Conservation (phyloP, 2,113 vertebrate genomes). For the Bucco capensis region DNA sequence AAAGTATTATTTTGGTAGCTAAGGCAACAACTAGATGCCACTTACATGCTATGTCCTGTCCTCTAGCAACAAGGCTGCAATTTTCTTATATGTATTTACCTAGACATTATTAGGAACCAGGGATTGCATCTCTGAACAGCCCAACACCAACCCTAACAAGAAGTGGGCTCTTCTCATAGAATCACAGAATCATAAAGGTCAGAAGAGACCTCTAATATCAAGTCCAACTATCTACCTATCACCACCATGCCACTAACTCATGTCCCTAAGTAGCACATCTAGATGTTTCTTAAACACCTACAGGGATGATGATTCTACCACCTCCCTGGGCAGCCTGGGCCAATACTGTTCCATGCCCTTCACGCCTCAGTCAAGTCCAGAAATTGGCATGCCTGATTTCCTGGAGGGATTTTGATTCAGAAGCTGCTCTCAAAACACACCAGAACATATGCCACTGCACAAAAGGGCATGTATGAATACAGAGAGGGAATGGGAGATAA, state of each 20-base stretch:
- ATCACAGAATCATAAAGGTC: no score
- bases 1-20: neutral
- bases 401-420: neutral
- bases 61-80: neutral
- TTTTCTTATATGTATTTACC: neutral
- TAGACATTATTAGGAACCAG: neutral
- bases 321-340: no score
- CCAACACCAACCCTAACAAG: neutral
- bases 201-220: no score
- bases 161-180: neutral
- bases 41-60: fast-evolving
- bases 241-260: no score
- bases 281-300: no score
- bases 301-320: no score
- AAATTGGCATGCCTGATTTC: neutral
- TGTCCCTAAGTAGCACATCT: no score
- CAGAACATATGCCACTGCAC: neutral
- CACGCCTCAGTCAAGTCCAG: neutral
- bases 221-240: no score
- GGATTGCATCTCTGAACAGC: neutral
- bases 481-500: fast-evolving
- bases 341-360: neutral
- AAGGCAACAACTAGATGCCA: neutral
- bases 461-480: fast-evolving
- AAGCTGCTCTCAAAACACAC: neutral